Evolutionary conservation across 2,797 vertebrate species (phyloP).

Genomic region (Pteropus rufus): DNA sequence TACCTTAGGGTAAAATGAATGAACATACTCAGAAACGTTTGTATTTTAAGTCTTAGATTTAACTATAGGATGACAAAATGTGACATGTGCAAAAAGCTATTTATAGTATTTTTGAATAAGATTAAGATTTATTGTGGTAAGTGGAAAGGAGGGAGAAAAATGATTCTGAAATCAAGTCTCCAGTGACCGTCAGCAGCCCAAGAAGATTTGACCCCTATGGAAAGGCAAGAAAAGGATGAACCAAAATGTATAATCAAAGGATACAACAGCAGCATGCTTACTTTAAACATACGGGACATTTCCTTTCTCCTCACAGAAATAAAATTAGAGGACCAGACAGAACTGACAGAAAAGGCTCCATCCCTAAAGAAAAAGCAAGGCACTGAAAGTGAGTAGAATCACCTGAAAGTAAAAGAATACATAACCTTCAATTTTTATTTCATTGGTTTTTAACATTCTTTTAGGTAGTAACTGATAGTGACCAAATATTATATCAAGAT

Average conservation of each 20-base stretch:
- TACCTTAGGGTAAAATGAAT: not conserved
- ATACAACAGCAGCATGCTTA: slow-evolving; percentile 76
- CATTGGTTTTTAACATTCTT: not conserved
- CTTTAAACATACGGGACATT: slow-evolving; percentile 94
- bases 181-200: not conserved
- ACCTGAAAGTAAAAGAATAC: not conserved
- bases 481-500: not conserved
- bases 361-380: slow-evolving; percentile 85
- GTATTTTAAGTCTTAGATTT: not conserved
- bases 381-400: not conserved
- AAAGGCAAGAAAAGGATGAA: not conserved
- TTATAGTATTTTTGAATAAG: not conserved
- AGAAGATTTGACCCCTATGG: not conserved
- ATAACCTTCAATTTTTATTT: not conserved
- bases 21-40: not conserved
- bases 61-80: not conserved
- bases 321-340: slow-evolving; percentile 93
- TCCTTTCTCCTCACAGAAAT: slow-evolving; percentile 94
- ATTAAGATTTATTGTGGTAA: not conserved
- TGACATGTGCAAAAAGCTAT: not conserved
- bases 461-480: not conserved
- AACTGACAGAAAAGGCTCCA: slow-evolving; percentile 94
- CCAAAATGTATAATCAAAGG: not conserved
- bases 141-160: not conserved
- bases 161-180: not conserved